Conservation (phyloP, 2,113 vertebrate genomes). For the Apistogramma diplotaenia region DNA sequence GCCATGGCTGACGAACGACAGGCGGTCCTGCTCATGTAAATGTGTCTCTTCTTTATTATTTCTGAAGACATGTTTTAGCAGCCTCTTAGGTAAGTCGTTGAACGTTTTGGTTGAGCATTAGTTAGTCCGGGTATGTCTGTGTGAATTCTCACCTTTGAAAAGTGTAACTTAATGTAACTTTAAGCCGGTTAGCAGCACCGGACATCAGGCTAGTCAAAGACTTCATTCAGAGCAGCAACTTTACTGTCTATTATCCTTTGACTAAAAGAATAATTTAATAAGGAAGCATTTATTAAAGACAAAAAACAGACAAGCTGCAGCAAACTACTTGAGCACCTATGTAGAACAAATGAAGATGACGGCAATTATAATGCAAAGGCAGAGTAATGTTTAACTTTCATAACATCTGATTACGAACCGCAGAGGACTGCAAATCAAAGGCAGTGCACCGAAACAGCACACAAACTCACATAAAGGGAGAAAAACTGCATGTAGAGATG, state of each 20-base stretch:
- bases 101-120: rapidly evolving
- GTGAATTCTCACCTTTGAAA: background rate
- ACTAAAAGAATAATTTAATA: background rate
- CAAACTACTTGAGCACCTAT: background rate
- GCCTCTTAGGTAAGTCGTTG: background rate
- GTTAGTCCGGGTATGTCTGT: background rate
- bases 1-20: background rate
- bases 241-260: background rate
- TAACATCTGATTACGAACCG: background rate
- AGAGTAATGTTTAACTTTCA: background rate
- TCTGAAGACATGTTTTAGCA: background rate
- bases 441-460: background rate
- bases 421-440: background rate
- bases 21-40: rapidly evolving
- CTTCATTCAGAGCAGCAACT: background rate
- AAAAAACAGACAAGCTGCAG: background rate
- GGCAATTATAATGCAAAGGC: background rate
- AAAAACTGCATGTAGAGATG: background rate
- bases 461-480: rapidly evolving
- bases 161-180: background rate
- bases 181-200: background rate
- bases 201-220: background rate
- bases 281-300: background rate
- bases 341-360: background rate
- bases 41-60: background rate